Percentiles rank a stretch among this genome's conserved stretches.
Evolutionary conservation across 2,113 vertebrate species (phyloP).

Genomic region (Prinia subflava): DNA sequence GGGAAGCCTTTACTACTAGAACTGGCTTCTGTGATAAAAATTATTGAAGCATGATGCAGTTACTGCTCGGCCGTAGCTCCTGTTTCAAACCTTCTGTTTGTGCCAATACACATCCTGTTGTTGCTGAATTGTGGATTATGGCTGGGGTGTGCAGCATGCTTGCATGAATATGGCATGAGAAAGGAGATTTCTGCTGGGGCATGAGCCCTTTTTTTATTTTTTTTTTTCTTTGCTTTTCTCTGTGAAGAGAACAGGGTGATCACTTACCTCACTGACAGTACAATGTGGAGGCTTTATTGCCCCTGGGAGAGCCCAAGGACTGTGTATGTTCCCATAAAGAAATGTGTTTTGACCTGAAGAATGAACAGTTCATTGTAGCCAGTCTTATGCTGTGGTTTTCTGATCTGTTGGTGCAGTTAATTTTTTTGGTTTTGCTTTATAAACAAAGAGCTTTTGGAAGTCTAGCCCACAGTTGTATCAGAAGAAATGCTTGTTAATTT

Average conservation of each 20-base stretch:
- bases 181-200: background rate
- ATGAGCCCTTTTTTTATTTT: background rate
- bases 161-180: background rate
- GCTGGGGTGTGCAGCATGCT: background rate
- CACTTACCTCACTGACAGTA: background rate
- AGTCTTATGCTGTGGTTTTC: background rate
- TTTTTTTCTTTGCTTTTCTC: background rate
- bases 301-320: background rate
- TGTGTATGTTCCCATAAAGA: background rate
- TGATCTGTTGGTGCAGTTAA: background rate
- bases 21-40: background rate
- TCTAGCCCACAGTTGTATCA: background rate
- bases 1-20: background rate
- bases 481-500: background rate
- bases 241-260: background rate
- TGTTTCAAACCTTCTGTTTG: background rate
- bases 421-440: background rate
- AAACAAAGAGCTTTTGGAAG: background rate
- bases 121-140: background rate
- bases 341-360: background rate
- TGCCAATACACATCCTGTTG: background rate
- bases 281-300: background rate
- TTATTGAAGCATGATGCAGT: background rate
- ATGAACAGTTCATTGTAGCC: background rate
- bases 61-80: fast-evolving